Percentiles rank a stretch among this genome's conserved stretches.
phyloP scores from a whole-genome alignment of 1,140 invertebrate species.

The Neotoxoptera formosana region DNA sequence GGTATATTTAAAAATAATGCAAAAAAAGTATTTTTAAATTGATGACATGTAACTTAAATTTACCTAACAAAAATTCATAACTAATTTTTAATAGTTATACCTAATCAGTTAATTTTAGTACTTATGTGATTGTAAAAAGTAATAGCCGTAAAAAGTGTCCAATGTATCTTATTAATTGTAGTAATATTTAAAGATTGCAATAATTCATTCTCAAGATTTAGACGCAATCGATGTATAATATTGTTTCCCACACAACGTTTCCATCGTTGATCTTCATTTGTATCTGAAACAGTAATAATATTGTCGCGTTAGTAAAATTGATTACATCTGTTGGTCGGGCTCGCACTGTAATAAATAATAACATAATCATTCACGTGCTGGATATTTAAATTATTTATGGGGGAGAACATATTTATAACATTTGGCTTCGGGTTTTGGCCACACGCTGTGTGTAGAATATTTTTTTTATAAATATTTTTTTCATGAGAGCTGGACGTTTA shows the following conservation, averaged over 20 bases:
- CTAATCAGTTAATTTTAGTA: not conserved
- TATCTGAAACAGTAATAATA: slow-evolving; percentile 46
- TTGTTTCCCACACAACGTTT: not conserved
- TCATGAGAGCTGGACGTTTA: not conserved
- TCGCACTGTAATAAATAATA: not conserved
- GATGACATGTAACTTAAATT: not conserved
- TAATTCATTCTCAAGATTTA: not conserved
- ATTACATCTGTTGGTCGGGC: not conserved
- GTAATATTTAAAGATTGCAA: not conserved
- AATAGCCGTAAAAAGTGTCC: not conserved
- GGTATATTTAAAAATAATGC: not conserved
- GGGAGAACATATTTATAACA: slow-evolving; percentile 6
- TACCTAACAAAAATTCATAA: not conserved
- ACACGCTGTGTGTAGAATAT: not conserved
- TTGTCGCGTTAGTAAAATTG: not conserved
- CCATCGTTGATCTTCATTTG: not conserved
- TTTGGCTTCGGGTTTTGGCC: not conserved
- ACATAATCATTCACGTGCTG: not conserved
- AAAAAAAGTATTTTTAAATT: not conserved
- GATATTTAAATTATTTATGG: not conserved
- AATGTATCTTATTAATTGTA: not conserved
- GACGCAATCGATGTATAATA: not conserved
- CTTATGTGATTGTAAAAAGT: not conserved
- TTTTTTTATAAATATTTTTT: not conserved
- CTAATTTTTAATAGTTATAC: not conserved